A percentile compares a stretch with the other conserved stretches of the same genome.
These are phyloP conservation scores for Carposina sasakii DNA, from an alignment of 1,140 invertebrate genomes.

Conservation along the genomic window DNA sequence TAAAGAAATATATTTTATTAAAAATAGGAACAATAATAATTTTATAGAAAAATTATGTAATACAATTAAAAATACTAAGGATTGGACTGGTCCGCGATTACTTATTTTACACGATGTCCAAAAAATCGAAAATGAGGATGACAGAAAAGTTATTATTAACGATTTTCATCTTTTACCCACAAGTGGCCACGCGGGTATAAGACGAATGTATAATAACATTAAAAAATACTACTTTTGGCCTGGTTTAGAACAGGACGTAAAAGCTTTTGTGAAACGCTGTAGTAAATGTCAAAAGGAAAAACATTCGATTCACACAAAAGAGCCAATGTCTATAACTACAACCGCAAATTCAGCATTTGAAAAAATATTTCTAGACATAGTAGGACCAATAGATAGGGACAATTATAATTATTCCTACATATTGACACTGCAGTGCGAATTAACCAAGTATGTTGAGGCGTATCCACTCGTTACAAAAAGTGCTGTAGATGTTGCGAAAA, in stretches of 20 bases:
- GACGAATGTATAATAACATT: conserved; percentile 6
- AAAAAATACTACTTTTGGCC: conserved; percentile 5
- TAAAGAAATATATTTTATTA: conserved; percentile 1
- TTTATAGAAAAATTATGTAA: conserved; percentile 13
- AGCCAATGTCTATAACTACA: conserved; percentile 3
- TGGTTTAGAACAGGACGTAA: not conserved
- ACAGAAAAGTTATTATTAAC: not conserved
- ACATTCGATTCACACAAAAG: not conserved
- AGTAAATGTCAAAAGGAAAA: conserved; percentile 6
- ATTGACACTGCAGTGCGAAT: conserved; percentile 1
- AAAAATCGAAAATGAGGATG: not conserved
- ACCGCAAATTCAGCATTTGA: not conserved
- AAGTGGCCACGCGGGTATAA: conserved; percentile 5
- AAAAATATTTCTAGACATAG: not conserved
- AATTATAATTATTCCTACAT: not conserved
- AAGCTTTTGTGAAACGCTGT: conserved; percentile 1
- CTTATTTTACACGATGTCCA: not conserved
- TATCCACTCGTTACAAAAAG: not conserved
- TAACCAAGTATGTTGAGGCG: not conserved
- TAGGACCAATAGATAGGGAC: conserved; percentile 2
- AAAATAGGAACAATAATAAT: conserved; percentile 14
- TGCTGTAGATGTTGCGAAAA: not conserved
- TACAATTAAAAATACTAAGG: conserved; percentile 8
- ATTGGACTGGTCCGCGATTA: conserved; percentile 13
- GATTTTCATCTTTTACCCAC: conserved; percentile 8